Base-by-base conservation (phyloP, 2,888 invertebrate genomes). In the Spisula solida region DNA sequence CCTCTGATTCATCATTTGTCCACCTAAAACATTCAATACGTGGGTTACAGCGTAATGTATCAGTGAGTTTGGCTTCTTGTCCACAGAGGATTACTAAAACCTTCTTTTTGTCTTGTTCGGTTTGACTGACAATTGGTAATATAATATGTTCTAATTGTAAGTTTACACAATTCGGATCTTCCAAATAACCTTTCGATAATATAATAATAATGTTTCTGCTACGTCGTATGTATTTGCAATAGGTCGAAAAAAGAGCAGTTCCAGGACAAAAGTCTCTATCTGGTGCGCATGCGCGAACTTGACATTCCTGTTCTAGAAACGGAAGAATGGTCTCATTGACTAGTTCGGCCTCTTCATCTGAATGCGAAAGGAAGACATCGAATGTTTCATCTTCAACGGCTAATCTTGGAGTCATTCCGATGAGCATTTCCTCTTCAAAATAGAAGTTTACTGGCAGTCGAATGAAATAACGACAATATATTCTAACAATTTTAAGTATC, bases 111-210 rank as follows among this genome's bases (percentile, higher is more conserved):
- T 70, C 25, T 25, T 12, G 10, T 14, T 70, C 70, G 4, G n/a
- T 0, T 25, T 70, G 14, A 70, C 14, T 10, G 10, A 75, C 34
- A 16, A 82, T 41, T 29, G 86, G 82, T 8, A 86, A 41, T 31
- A 86, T 86, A 29, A 86, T 86, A 51, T 75, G 82, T 82, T 86
- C 86, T 20, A 86, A 48, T 55, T 82, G 86, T 56, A 86, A 47
- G 0, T 51, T 16, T 34, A 29, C 81, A 86, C 86, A 86, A 51
- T 60, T 20, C 0, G 81, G 31, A 25, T 86, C 86, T 70, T 18
- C 41, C 25, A 82, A 48, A 41, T 86, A 86, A 12, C 16, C 31
- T 12, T 70, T 14, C 2, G 86, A 82, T 75, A 86, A 25, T 16
- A 82, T 56, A 6, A 86, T 75, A 60, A 86, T 82, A 34, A 82